These are phyloP conservation scores for Spea multiplicata DNA, from an alignment of 2,113 vertebrate species.

Conservation along the genomic window DNA sequence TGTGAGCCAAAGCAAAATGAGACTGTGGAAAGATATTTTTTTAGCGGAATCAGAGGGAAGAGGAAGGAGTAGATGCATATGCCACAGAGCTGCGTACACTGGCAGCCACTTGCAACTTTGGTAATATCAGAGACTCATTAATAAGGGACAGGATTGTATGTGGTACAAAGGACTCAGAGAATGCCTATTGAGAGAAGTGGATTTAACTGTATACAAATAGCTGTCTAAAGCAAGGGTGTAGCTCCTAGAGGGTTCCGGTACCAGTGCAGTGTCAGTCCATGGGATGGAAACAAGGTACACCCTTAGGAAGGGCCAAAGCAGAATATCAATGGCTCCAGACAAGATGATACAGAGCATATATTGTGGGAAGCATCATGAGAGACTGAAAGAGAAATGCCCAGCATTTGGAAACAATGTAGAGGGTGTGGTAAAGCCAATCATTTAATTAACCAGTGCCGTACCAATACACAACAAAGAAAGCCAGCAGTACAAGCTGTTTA, in stretches of 20 bases:
- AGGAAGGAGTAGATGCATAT: too few relatives aligned
- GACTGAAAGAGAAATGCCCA: neutral
- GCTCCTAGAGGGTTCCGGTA: neutral
- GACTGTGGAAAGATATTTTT: too few relatives aligned
- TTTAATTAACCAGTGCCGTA: neutral
- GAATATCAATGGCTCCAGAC: neutral
- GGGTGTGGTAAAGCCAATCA: neutral
- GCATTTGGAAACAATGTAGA: neutral
- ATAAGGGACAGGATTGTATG: too few relatives aligned
- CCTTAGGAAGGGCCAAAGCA: neutral
- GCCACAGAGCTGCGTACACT: too few relatives aligned
- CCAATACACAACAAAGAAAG: neutral
- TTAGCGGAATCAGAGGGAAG: too few relatives aligned
- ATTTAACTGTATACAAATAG: neutral
- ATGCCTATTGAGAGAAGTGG: neutral
- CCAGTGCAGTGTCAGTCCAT: neutral
- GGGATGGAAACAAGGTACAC: neutral
- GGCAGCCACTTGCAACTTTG: too few relatives aligned
- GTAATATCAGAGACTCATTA: too few relatives aligned
- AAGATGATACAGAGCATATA: neutral
- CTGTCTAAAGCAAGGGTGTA: neutral
- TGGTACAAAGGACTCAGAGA: neutral
- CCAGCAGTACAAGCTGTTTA: neutral
- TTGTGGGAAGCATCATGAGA: constrained; percentile 7
- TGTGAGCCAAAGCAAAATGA: too few relatives aligned